These are phyloP conservation scores for Psilopogon haemacephalus DNA, from an alignment of 2,113 vertebrate genomes.

Conservation along the genomic window DNA sequence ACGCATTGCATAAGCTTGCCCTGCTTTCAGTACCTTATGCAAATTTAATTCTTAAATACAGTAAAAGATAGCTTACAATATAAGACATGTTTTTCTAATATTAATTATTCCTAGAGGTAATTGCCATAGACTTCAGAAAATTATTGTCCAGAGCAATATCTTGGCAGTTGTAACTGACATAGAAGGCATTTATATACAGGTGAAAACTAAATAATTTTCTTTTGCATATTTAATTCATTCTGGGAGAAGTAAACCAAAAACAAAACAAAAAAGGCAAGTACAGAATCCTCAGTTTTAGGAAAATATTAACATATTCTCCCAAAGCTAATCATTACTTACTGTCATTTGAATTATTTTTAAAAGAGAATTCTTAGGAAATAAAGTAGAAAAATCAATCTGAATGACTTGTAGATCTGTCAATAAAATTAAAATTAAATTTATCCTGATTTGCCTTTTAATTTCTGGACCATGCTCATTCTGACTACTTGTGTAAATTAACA, in stretches of 20 bases:
- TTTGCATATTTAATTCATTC: neutral
- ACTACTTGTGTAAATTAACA: neutral
- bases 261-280: no score
- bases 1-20: neutral
- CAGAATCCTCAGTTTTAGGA: neutral
- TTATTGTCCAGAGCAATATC: rapidly evolving
- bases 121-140: neutral
- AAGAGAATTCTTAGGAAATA: neutral
- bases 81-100: neutral
- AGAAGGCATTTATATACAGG: neutral
- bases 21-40: neutral
- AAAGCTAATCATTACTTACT: neutral
- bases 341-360: neutral
- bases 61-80: neutral
- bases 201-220: neutral
- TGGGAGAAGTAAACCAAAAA: neutral
- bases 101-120: neutral
- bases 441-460: neutral
- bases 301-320: neutral
- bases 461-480: neutral
- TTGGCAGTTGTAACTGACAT: neutral
- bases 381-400: neutral
- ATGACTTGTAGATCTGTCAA: neutral
- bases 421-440: neutral
- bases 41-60: neutral